Base-by-base conservation (phyloP, 2,797 vertebrate species). In the Chaenodraco wilsoni region DNA sequence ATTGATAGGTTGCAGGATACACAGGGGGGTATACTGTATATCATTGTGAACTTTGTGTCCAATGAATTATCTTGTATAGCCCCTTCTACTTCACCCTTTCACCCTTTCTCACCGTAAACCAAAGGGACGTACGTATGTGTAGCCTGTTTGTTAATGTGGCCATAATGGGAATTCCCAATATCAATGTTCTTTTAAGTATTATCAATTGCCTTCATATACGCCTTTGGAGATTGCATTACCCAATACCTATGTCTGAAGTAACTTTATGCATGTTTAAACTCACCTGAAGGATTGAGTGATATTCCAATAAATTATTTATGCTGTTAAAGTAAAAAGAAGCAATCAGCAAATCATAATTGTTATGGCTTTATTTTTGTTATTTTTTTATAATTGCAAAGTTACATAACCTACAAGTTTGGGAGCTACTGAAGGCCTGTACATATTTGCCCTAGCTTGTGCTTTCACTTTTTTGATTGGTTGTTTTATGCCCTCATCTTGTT, bases 1-100 rank as follows among this genome's bases (percentile, higher is more conserved):
- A 44, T 6, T 58, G n/a, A 45, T 45, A 31, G 10, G 6, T 2
- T 40, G 31, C 37, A 45, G 19, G 12, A 49, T 50, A 19, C 7
- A 7, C 0, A 5, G 3, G 2, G 10, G 11, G 2, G 23, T 2
- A 17, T 21, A 27, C 4, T 5, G 27, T 27, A 31, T 50, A 31
- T 65, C 43, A 65, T 61, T 46, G 40, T 48, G 23, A 52, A 40
- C 9, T 56, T 23, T 10, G 41, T 17, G 6, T 76, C 62, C 65
- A 78, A 56, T 69, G n/a, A 59, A 62, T 57, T 19, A 2, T 65
- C 21, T 71, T 40, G 13, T 46, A 69, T 46, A 67, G 77, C 79
- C 82, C 67, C 51, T 76, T 67, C 55, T 41, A 41, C 16, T 74
- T 61, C 61, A 16, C 19, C 19, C 66, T 50, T 69, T 72, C 54